Evolutionary conservation across 2,797 vertebrate species (phyloP).

Genomic region (Enteromius thamalakanensis): DNA sequence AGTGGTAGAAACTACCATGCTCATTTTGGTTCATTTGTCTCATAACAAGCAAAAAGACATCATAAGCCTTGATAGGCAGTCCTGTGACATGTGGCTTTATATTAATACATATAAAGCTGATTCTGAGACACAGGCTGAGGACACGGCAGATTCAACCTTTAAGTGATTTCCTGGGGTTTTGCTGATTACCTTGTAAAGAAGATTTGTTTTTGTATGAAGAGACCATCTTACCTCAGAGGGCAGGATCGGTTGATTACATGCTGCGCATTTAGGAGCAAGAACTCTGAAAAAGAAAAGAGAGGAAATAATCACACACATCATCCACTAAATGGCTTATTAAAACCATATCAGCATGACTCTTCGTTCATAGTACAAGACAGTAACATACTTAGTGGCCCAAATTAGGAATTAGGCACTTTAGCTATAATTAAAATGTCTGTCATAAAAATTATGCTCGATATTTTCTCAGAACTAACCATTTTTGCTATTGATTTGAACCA

Average conservation of each 20-base stretch:
- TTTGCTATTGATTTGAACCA: not conserved
- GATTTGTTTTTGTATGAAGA: not conserved
- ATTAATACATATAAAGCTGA: not conserved
- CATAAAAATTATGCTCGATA: not conserved
- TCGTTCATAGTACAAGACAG: not conserved
- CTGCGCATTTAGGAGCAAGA: constrained; percentile 93
- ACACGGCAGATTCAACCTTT: not conserved
- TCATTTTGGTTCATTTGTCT: not conserved
- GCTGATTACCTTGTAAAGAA: not conserved
- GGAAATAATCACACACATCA: not conserved
- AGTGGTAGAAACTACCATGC: not conserved
- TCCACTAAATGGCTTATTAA: not conserved
- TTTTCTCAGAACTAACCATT: not conserved
- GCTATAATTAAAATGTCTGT: not conserved
- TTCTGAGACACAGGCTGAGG: not conserved
- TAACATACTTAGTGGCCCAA: not conserved
- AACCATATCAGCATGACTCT: not conserved
- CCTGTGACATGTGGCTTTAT: not conserved
- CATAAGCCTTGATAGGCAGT: not conserved
- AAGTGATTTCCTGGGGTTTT: constrained; percentile 4
- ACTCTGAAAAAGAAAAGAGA: constrained; percentile 76
- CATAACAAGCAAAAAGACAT: not conserved
- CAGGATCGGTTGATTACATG: constrained; percentile 91
- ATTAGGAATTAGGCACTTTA: not conserved
- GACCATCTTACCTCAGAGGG: constrained; percentile 87